Evolutionary conservation across 2,113 vertebrate species (phyloP).

Genomic region (Symphodus melops): DNA sequence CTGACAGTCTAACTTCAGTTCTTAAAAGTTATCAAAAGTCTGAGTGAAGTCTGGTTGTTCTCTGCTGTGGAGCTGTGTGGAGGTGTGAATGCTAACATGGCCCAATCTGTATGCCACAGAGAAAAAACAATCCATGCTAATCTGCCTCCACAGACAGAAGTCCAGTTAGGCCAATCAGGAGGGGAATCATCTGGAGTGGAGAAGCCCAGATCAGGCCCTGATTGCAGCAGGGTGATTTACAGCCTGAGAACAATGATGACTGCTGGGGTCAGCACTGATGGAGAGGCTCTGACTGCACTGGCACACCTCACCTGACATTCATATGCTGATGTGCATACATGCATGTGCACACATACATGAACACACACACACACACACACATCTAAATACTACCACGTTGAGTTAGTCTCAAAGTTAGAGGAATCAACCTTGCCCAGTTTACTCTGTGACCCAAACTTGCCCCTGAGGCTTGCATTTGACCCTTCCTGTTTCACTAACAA

Average conservation of each 20-base stretch:
- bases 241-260: slow-evolving; percentile 80
- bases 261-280: slow-evolving; percentile 79
- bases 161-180: slow-evolving; percentile 86
- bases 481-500: slow-evolving; percentile 86
- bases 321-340: slow-evolving; percentile 50
- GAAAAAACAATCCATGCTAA: slow-evolving; percentile 86
- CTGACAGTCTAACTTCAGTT: not conserved
- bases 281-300: slow-evolving; percentile 59
- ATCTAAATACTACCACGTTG: slow-evolving; percentile 19
- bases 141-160: slow-evolving; percentile 81
- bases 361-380: not conserved
- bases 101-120: slow-evolving; percentile 77
- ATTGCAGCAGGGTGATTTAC: slow-evolving; percentile 85
- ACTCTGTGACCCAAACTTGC: slow-evolving; percentile 53
- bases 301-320: slow-evolving; percentile 67
- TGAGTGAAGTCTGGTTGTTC: slow-evolving; percentile 21
- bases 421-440: slow-evolving; percentile 48
- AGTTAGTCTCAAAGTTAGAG: slow-evolving; percentile 23
- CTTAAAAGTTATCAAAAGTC: slow-evolving; percentile 34
- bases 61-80: slow-evolving; percentile 11
- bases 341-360: slow-evolving; percentile 28
- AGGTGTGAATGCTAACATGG: slow-evolving; percentile 76
- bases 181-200: slow-evolving; percentile 83
- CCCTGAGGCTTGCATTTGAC: slow-evolving; percentile 80
- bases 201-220: slow-evolving; percentile 75